phyloP scores from a whole-genome alignment of 2,888 invertebrate genomes.

The Tyria jacobaeae region DNA sequence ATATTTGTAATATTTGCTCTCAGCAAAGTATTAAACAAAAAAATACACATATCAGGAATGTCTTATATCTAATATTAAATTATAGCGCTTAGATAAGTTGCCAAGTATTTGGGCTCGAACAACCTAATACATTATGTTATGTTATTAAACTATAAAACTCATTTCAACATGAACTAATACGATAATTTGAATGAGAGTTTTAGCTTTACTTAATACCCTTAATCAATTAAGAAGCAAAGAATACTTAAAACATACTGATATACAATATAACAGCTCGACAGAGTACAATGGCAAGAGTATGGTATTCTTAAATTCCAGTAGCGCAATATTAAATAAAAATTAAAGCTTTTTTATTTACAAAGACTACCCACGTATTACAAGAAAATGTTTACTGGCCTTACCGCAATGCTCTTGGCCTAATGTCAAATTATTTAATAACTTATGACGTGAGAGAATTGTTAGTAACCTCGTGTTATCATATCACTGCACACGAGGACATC shows the following conservation, averaged over 20 bases:
- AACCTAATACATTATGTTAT: too few relatives aligned
- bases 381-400: neutral
- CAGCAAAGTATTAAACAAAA: neutral
- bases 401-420: neutral
- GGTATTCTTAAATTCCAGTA: neutral
- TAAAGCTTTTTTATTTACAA: neutral
- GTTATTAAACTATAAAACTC: too few relatives aligned
- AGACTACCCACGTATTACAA: neutral
- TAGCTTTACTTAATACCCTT: neutral
- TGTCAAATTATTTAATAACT: neutral
- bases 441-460: neutral
- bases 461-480: slow-evolving; percentile 17
- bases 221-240: too few relatives aligned
- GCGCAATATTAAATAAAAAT: neutral
- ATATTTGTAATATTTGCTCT: neutral
- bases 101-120: too few relatives aligned
- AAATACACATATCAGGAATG: neutral
- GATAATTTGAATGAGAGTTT: too few relatives aligned
- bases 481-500: slow-evolving; percentile 17
- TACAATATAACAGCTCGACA: neutral
- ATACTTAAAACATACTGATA: neutral
- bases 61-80: neutral
- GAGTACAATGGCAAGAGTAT: neutral
- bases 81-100: neutral
- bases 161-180: too few relatives aligned